phyloP scores from a whole-genome alignment of 2,888 invertebrate species.

The Crematogaster levior region DNA sequence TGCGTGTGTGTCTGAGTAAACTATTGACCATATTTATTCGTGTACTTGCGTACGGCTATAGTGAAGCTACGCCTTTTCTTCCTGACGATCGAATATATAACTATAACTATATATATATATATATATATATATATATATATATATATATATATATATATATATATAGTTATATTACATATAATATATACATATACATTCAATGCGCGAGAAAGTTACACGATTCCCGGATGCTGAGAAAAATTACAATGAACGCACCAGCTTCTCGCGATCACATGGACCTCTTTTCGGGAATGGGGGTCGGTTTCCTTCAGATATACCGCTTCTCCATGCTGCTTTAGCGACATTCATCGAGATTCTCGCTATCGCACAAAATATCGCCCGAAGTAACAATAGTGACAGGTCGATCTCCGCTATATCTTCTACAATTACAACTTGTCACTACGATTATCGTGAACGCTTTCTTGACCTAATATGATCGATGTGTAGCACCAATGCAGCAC shows the following conservation, averaged over 20 bases:
- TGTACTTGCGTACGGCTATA: conserved; percentile 57
- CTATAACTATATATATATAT: conserved; percentile 70
- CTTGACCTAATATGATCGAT: neutral
- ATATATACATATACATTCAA: conserved; percentile 78
- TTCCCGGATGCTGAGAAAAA: conserved; percentile 69
- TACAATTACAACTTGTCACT: neutral
- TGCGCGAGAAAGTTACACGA: conserved; percentile 75
- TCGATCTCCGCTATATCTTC: neutral
- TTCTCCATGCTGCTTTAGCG: neutral
- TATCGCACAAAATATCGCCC: neutral
- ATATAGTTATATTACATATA: conserved; percentile 72
- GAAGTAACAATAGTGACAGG: conserved; percentile 24
- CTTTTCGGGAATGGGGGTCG: neutral
- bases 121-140: conserved; percentile 67
- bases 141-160: conserved; percentile 78
- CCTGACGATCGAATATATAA: conserved; percentile 77
- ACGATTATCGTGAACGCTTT: neutral
- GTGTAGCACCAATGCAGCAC: neutral
- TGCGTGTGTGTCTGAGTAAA: conserved; percentile 35
- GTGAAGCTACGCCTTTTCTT: conserved; percentile 75
- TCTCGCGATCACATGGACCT: conserved; percentile 55
- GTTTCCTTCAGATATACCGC: neutral
- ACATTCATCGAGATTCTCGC: neutral
- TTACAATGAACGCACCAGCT: conserved; percentile 71
- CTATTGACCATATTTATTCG: conserved; percentile 42